These are phyloP conservation scores for Uria aalge DNA, from an alignment of 2,113 vertebrate genomes.

Conservation along the genomic window DNA sequence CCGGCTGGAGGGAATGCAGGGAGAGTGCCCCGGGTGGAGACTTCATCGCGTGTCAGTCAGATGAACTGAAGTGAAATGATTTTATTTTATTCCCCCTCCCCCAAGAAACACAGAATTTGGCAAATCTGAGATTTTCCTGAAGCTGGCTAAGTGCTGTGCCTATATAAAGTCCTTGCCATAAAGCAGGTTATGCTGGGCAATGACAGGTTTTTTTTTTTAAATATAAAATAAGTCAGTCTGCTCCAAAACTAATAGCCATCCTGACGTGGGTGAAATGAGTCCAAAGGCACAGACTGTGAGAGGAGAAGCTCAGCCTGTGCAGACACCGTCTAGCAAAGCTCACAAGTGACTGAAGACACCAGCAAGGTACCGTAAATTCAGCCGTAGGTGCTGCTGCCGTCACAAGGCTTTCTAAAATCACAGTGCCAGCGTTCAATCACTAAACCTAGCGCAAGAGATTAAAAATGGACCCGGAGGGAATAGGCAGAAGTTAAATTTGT, in stretches of 20 bases:
- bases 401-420: background rate
- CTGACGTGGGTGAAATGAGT: background rate
- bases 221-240: background rate
- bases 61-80: background rate
- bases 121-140: background rate
- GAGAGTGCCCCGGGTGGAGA: background rate
- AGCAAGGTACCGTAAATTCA: background rate
- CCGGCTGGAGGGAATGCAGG: background rate
- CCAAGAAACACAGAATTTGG: background rate
- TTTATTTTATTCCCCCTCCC: background rate
- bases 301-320: background rate
- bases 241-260: background rate
- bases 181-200: background rate
- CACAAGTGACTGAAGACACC: background rate
- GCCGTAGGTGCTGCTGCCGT: background rate
- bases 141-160: background rate
- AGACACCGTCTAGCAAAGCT: background rate
- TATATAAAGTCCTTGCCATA: background rate
- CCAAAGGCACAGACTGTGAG: fast-evolving
- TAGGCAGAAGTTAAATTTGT: background rate
- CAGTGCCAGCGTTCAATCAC: background rate
- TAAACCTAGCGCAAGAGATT: background rate
- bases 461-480: background rate
- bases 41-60: too few species aligned
- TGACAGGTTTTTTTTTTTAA: background rate